Evolutionary conservation across 2,888 invertebrate genomes (phyloP).

Genomic region (Iselma pallidipennis): DNA sequence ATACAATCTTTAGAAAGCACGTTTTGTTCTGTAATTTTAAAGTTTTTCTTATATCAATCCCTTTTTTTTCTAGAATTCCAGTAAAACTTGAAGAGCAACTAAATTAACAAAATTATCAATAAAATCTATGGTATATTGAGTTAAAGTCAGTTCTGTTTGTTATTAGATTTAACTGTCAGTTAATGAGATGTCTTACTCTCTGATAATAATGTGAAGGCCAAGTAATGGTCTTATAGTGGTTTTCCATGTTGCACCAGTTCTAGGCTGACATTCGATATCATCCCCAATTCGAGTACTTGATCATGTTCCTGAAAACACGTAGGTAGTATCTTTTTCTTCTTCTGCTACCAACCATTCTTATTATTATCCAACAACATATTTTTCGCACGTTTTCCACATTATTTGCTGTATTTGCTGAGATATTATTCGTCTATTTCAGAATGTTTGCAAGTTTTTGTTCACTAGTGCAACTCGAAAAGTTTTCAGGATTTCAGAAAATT

Average conservation of each 20-base stretch:
- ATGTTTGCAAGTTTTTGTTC: background rate
- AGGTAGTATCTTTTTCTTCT: conserved; percentile 20
- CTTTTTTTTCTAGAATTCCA: background rate
- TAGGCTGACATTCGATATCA: conserved; percentile 40
- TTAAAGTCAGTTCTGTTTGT: no score
- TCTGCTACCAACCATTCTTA: background rate
- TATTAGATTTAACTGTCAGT: background rate
- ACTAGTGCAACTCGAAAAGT: background rate
- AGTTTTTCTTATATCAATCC: background rate
- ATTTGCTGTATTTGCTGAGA: conserved; percentile 7
- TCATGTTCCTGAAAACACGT: conserved; percentile 33
- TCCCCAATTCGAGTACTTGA: conserved; percentile 36
- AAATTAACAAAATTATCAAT: no score
- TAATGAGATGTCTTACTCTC: background rate
- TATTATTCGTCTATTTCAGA: background rate
- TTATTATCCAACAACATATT: conserved; percentile 19
- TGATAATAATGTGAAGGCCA: conserved; percentile 24
- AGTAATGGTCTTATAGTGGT: conserved; percentile 42
- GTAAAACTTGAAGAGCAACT: no score
- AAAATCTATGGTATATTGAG: no score
- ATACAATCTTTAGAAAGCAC: conserved; percentile 32
- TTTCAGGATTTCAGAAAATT: background rate
- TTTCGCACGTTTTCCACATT: conserved; percentile 19
- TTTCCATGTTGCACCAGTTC: conserved; percentile 37
- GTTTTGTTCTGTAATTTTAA: conserved; percentile 18